A percentile compares a stretch with the other conserved stretches of the same genome.
phyloP scores from a whole-genome alignment of 1,140 invertebrate species.

The Aphaenogaster rudis region DNA sequence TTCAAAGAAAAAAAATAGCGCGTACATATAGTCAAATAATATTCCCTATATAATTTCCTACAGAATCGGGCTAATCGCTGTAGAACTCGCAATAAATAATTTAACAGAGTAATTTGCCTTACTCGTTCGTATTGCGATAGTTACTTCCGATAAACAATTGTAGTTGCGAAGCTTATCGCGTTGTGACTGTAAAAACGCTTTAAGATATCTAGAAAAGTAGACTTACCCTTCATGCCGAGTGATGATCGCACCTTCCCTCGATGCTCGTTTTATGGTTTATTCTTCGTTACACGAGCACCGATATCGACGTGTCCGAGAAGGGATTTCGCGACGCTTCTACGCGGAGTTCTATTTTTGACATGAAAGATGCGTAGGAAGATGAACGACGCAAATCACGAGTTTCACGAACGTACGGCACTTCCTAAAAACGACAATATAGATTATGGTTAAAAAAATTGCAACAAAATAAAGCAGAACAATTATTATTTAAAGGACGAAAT shows the following conservation, averaged over 20 bases:
- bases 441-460: not conserved
- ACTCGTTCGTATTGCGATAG: not conserved
- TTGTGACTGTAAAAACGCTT: not conserved
- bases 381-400: slow-evolving; percentile 3
- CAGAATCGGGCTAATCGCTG: not conserved
- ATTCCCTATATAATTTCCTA: not conserved
- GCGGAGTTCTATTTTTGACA: slow-evolving; percentile 63
- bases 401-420: slow-evolving; percentile 67
- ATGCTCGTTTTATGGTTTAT: slow-evolving; percentile 47
- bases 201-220: not conserved
- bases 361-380: slow-evolving; percentile 45
- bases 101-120: not conserved
- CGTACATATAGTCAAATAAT: not conserved
- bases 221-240: slow-evolving; percentile 82
- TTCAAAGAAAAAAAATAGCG: not conserved
- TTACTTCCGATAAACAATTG: not conserved
- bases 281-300: slow-evolving; percentile 49
- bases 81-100: not conserved
- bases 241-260: slow-evolving; percentile 66
- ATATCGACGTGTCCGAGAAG: slow-evolving; percentile 31
- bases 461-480: not conserved
- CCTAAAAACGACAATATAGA: slow-evolving; percentile 44
- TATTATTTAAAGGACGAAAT: not conserved
- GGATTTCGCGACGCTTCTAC: slow-evolving; percentile 66
- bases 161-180: not conserved